Percentiles rank a stretch among this genome's conserved stretches.
Conservation (phyloP, 2,797 vertebrate species). For the Ceryle rudis region DNA sequence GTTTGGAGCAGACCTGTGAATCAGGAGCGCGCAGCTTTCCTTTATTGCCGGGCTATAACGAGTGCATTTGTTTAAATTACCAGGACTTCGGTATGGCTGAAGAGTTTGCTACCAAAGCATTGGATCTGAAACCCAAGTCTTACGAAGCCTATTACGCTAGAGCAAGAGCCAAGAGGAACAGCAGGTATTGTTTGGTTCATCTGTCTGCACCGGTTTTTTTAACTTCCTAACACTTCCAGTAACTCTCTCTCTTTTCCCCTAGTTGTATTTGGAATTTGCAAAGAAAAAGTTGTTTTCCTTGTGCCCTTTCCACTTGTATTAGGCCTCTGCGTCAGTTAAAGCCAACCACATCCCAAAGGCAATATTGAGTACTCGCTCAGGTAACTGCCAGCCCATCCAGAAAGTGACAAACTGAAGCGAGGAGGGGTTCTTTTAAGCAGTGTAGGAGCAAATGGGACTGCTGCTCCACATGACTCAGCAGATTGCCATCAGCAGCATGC, state of each 20-base stretch:
- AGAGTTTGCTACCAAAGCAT: constrained; percentile 96
- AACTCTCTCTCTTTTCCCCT: background rate
- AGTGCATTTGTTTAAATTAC: background rate
- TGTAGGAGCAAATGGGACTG: background rate
- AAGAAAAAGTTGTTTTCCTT: background rate
- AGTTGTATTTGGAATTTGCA: background rate
- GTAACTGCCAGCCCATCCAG: background rate
- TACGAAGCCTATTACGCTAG: constrained; percentile 97
- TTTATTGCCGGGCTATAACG: accelerated
- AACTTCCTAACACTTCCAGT: background rate
- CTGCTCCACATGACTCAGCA: background rate
- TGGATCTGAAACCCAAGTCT: constrained; percentile 96
- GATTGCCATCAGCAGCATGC: background rate
- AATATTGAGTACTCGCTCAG: background rate
- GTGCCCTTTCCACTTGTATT: background rate
- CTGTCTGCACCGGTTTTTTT: background rate
- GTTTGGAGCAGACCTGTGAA: background rate
- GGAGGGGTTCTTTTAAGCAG: background rate
- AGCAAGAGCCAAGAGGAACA: constrained; percentile 97
- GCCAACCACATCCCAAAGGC: background rate
- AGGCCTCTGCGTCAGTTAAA: background rate
- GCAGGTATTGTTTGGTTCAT: constrained; percentile 85
- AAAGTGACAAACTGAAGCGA: background rate
- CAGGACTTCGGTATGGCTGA: constrained; percentile 99
- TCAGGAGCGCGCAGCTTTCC: background rate